Base-by-base conservation (phyloP, 2,888 invertebrate species). In the Unio pictorum region DNA sequence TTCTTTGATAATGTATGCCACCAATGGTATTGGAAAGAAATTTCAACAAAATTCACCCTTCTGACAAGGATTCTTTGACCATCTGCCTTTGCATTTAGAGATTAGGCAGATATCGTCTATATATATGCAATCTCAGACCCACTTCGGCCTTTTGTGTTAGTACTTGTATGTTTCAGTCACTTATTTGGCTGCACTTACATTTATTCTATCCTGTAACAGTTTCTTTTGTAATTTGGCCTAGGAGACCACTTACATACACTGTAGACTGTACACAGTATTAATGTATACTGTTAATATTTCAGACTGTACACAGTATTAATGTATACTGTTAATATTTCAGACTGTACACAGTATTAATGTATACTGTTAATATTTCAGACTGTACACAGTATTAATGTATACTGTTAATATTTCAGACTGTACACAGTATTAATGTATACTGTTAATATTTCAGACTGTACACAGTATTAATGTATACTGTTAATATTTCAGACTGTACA, bases 221-320 rank as follows among this genome's bases (percentile, higher is more conserved):
- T 45, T 2, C 15, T 45, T 45, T 45, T 63, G 34, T 30, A 45
- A 58, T n/a, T 11, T 23, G 54, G 65, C 45, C 34, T 45, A 60
- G 18, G 20, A 45, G 45, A 45, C 45, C 45, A 45, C 8, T 45
- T 45, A 15, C 15, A 15, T 45, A 3, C 2, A 28, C 26, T 65
- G 28, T 26, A 28, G 0, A 28, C 11, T 23, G 23, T 23, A 23
- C 23, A 23, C 23, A 23, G 23, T 23, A 23, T 23, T 23, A 23
- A 30, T 59, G 23, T 54, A n/a, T 61, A n/a, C 60, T 60, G 26
- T n/a, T 55, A 71, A 8, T 66, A 11, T 79, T 77, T 8, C 72
- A 86, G 86, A 79, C 82, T 23, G 23, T 23, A 23, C 23, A 23
- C 23, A 23, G 23, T 23, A 23, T 23, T 23, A 23, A 30, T 59